phyloP scores from a whole-genome alignment of 2,888 invertebrate species.

The Drosophila pseudotakahashii region DNA sequence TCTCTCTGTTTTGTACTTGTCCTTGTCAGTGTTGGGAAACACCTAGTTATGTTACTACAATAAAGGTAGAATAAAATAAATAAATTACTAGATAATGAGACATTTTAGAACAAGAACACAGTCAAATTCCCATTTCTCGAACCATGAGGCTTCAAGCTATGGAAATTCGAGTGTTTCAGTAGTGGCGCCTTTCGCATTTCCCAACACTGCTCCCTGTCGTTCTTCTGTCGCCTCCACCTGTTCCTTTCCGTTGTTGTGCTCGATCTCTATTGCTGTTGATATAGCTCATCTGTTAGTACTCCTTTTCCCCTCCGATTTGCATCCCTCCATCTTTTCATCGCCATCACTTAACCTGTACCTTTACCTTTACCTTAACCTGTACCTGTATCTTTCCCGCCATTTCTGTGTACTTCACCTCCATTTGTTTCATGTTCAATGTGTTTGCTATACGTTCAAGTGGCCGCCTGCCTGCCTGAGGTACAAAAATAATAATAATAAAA shows the following conservation, averaged over 20 bases:
- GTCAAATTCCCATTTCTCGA: not conserved
- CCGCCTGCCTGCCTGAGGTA: slow-evolving; percentile 53
- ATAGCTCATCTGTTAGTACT: slow-evolving; percentile 8
- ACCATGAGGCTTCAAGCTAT: not conserved
- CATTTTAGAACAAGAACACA: not conserved
- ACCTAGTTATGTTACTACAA: too few relatives aligned
- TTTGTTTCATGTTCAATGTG: slow-evolving; percentile 25
- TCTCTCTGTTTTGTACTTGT: slow-evolving; percentile 4
- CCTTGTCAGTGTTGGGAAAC: slow-evolving; percentile 3
- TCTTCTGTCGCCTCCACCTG: not conserved
- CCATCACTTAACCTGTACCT: not conserved
- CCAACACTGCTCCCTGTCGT: not conserved
- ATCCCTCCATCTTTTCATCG: slow-evolving; percentile 5
- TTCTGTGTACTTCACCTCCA: slow-evolving; percentile 20
- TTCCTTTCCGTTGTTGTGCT: slow-evolving; percentile 6
- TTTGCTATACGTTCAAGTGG: slow-evolving; percentile 44
- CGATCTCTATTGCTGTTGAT: slow-evolving; percentile 24
- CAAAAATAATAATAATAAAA: slow-evolving; percentile 21
- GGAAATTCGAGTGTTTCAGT: not conserved
- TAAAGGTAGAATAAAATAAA: not conserved
- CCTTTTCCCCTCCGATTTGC: not conserved
- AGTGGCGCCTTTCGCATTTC: not conserved
- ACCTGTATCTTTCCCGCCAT: slow-evolving; percentile 2
- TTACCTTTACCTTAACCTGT: not conserved
- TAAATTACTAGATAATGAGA: not conserved